Evolutionary conservation across 2,113 vertebrate genomes (phyloP), one percentile per base, ranked within the genome.

Genomic region (Platichthys stellatus): DNA sequence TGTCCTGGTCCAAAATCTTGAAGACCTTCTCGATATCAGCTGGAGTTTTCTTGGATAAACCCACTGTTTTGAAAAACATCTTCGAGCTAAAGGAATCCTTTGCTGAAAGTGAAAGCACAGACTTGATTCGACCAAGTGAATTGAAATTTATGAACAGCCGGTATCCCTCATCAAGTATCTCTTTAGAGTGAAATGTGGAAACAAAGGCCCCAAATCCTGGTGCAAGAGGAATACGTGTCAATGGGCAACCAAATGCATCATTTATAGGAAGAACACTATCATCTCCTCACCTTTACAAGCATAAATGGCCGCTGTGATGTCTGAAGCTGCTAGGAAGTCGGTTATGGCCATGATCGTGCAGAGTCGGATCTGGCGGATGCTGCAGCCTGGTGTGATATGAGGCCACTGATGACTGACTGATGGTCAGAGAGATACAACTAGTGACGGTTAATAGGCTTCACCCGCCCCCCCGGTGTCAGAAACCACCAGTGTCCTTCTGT

Each of bases 231-330:
- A 28, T 23, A 11, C 15, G 3, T 56, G 5, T 51, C 2, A 47
- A 3, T 3, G 3, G 3, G 45, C 12, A 20, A 18, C 17, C 49
- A 2, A 51, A 20, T 51, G 20, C 4, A 7, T 51, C 3, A 51
- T 38, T 54, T 17, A 69, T 26, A 45, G 23, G 35, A 11, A 35
- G 26, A 28, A 35, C 23, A 31, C 13, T 2, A 21, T 12, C 2
- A 3, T 21, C 10, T 24, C 73, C 85, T 94, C 87, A 95, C 93
- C 93, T 93, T 93, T 90, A 87, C 94, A 95, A 80, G 90, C 92
- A 62, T 84, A 90, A 47, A 95, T 93, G 58, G 93, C 92, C 24
- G 89, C 88, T 20, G 90, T 88, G 65, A 94, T 94, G 86, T 95
- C 94, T 40, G 94, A 92, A 31, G 90, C 84, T 65, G 93, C 90